A percentile compares a stretch with the other conserved stretches of the same genome.
These are phyloP conservation scores for Crotalus tigris DNA, from an alignment of 2,113 vertebrate species.

Conservation along the genomic window DNA sequence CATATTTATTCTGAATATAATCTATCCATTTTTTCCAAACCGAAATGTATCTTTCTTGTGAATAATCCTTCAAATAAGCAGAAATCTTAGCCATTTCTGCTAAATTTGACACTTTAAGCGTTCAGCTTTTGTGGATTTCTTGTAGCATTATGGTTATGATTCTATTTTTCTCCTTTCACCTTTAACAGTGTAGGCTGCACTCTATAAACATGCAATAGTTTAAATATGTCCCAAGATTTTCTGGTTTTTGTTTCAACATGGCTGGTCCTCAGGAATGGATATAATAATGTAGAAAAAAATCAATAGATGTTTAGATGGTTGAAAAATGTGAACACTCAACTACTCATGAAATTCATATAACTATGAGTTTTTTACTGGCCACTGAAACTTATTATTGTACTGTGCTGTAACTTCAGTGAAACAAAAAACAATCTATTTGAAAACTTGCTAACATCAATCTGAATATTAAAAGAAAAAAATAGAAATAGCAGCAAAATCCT, in stretches of 20 bases:
- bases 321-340: not conserved
- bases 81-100: too few species aligned
- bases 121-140: not conserved
- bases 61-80: too few species aligned
- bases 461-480: not conserved
- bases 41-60: too few species aligned
- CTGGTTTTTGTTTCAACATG: not conserved
- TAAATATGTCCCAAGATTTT: not conserved
- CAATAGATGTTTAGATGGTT: not conserved
- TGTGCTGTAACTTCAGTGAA: not conserved
- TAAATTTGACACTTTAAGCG: too few species aligned
- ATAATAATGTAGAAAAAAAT: not conserved
- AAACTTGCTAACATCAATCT: not conserved
- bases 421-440: not conserved
- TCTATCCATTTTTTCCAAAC: too few species aligned
- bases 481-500: not conserved
- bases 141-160: not conserved
- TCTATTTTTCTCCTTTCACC: not conserved
- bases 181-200: not conserved
- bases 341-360: not conserved
- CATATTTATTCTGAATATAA: too few species aligned
- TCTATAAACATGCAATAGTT: not conserved
- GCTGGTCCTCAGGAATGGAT: not conserved
- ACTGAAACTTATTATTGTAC: not conserved
- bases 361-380: not conserved